These are phyloP conservation scores for Caenorhabditis becei DNA, from an alignment of 2,888 invertebrate genomes.

Conservation along the genomic window DNA sequence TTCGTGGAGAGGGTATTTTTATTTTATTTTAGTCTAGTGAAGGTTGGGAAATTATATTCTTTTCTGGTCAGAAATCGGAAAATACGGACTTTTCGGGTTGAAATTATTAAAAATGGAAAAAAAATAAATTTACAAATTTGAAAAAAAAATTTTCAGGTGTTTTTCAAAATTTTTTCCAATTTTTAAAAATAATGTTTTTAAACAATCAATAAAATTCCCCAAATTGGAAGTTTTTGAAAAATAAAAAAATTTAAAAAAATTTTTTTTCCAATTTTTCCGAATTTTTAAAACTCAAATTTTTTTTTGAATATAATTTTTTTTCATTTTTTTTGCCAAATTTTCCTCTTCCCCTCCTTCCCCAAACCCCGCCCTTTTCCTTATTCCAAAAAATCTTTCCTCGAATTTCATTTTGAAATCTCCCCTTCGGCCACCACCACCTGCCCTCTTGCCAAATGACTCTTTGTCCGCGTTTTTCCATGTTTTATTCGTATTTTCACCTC, in stretches of 20 bases:
- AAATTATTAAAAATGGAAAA: no score
- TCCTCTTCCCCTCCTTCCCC: conserved; percentile 6
- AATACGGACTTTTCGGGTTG: no score
- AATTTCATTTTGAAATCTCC: conserved; percentile 16
- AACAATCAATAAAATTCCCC: neutral
- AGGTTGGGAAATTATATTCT: no score
- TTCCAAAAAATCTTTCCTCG: neutral
- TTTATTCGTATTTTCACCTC: no score
- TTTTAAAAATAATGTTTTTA: neutral
- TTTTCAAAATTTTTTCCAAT: conserved; percentile 4
- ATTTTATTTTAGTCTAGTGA: no score
- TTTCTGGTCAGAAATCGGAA: no score
- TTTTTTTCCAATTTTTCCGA: conserved; percentile 5
- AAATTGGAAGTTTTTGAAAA: conserved; percentile 16
- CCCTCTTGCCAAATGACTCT: conserved; percentile 14
- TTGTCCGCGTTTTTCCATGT: neutral
- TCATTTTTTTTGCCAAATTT: neutral
- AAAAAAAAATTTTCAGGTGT: conserved; percentile 5
- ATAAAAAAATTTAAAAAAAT: conserved; percentile 8
- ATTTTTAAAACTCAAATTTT: conserved; percentile 3
- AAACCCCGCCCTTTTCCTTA: neutral
- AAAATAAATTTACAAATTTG: neutral
- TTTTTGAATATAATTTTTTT: conserved; percentile 11
- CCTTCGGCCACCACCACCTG: conserved; percentile 1
- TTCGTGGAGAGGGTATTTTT: no score